Evolutionary conservation across 2,888 invertebrate genomes (phyloP).

Genomic region (Hyppa rectilinea): DNA sequence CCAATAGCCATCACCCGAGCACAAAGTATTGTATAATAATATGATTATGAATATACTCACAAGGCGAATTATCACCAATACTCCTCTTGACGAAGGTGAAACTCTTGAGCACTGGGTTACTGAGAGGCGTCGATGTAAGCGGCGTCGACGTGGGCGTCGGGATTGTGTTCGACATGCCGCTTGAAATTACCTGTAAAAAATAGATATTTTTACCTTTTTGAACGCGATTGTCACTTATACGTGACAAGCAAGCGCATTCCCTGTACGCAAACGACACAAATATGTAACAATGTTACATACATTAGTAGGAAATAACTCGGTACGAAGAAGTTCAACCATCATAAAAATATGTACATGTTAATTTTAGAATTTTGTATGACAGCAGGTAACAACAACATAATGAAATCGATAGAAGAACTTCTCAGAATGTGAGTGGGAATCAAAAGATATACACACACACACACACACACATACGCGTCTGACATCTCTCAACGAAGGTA

Average conservation of each 20-base stretch:
- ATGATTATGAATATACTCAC: too few relatives aligned
- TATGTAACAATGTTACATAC: too few relatives aligned
- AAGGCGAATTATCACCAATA: constrained; percentile 81
- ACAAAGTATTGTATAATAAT: too few relatives aligned
- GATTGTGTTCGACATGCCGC: constrained; percentile 76
- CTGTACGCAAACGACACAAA: too few relatives aligned
- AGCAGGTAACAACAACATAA: neutral
- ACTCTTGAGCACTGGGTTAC: constrained; percentile 82
- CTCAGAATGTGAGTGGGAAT: neutral
- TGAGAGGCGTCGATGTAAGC: constrained; percentile 72
- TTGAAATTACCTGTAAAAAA: constrained; percentile 86
- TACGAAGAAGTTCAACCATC: too few relatives aligned
- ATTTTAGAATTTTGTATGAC: neutral
- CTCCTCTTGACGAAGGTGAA: constrained; percentile 86
- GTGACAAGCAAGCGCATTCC: too few relatives aligned
- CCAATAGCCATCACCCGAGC: too few relatives aligned
- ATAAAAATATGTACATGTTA: too few relatives aligned
- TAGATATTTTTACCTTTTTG: too few relatives aligned
- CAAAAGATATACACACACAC: neutral
- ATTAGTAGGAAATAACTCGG: neutral
- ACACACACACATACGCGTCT: neutral
- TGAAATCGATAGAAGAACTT: neutral
- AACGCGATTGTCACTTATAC: too few relatives aligned
- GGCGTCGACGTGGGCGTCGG: constrained; percentile 70
- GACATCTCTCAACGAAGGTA: neutral